Evolutionary conservation across 2,888 invertebrate genomes (phyloP), one percentile per base, ranked within the genome.

Genomic region (Polydrusus cervinus): DNA sequence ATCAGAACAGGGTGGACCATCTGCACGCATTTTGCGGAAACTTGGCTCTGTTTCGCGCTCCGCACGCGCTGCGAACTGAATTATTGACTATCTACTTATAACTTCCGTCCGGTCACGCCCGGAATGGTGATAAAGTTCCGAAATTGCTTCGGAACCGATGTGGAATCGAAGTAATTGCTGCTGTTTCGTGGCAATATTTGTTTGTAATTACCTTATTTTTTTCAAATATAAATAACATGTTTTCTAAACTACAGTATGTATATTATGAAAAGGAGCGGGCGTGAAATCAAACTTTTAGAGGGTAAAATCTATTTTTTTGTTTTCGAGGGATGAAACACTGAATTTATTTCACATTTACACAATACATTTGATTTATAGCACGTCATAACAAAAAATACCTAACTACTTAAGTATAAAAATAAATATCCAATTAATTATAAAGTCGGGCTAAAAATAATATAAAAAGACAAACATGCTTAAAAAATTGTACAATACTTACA

Each of bases 31-130:
- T 84, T 84, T 82, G 82, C 79, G 83, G 82, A 78, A 70, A 76
- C 73, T 78, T 79, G 80, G 79, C 79, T 80, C 65, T 71, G 74
- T 75, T 73, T 64, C 74, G 78, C 76, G 81, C 78, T 78, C 80
- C 81, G 80, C 83, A 81, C 82, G 81, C 83, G 83, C 81, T 82
- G 60, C 82, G 82, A 82, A 78, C 79, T 83, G 84, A 85, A 82
- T 85, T 85, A 86, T 86, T 82, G 85, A 84, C 85, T 84, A 84
- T 86, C 85, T 84, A 76, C 76, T 78, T 78, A 86, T 85, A 83
- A 84, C 85, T 86, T 86, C 86, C 86, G 85, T 85, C 84, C 85
- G 86, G 85, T 84, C 84, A 85, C 85, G 84, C 85, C 85, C 83
- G 80, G 78, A 81, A 80, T 81, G 82, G 80, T 79, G 81, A 84